Base-by-base conservation (phyloP, 2,888 invertebrate species). In the Eilema depressum region DNA sequence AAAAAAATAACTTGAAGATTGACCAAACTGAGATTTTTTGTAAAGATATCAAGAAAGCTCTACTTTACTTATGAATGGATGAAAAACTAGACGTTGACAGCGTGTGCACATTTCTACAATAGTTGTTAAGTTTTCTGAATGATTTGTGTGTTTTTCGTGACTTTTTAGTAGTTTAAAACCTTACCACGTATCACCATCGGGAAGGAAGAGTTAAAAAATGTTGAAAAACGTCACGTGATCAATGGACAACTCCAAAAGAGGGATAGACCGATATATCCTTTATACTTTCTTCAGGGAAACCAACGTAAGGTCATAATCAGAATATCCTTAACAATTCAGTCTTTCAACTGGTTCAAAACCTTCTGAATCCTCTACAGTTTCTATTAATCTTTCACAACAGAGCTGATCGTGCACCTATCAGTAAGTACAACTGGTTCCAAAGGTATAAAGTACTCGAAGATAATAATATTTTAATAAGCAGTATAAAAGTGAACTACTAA, bases 401-500 rank as follows among this genome's bases (percentile, higher is more conserved):
- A 53, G 53, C 47, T 53, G 53, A 53, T 53, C n/a, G 10, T 53
- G n/a, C 10, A 10, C 17, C 20, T 11, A 28, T 60, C 60, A 30
- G 2, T 61, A 11, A n/a, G n/a, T 14, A 28, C 20, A 30, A 7
- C 61, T 61, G 30, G 11, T 61, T 8, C 10, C n/a, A 4, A 61
- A 30, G 61, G 30, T 30, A 8, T 23, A 11, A 33, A 14, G 7
- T 62, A 37, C 33, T 37, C 37, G 10, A 63, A 63, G 5, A 63
- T 63, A 33, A 23, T 62, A 25, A 63, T 23, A 25, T 41, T 25
- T 63, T 41, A 37, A 63, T 63, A 37, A 63, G 17, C 37, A 37
- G 25, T 26, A 41, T 11, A 53, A 28, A 53, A 53, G 47, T 28
- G 53, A 64, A 64, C 64, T 64, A 53, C n/a, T 53, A 56, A 56